Evolutionary conservation across 1,140 invertebrate genomes (phyloP).

Genomic region (Episyrphus balteatus): DNA sequence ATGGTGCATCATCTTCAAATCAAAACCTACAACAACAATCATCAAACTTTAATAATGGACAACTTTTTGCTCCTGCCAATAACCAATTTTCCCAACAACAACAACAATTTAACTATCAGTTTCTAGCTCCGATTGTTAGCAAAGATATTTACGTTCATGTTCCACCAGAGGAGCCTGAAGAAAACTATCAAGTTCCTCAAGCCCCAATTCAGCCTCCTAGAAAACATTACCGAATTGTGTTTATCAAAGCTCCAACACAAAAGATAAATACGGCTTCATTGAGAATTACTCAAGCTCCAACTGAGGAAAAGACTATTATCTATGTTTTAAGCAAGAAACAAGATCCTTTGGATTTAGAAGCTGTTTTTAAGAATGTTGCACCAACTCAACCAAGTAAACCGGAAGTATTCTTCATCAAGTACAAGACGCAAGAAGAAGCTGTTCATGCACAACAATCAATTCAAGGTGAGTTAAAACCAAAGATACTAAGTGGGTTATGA

Average conservation of each 20-base stretch:
- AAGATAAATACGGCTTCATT: conserved; percentile 49
- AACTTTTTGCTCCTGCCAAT: neutral
- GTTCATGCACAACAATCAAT: conserved; percentile 34
- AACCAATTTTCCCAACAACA: conserved; percentile 9
- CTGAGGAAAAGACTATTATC: conserved; percentile 75
- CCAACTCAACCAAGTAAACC: conserved; percentile 57
- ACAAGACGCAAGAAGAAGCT: conserved; percentile 54
- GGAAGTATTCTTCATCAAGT: conserved; percentile 64
- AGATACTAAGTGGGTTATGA: neutral
- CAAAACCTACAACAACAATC: conserved; percentile 1
- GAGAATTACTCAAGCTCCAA: conserved; percentile 47
- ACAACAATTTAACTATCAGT: neutral
- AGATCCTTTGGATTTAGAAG: conserved; percentile 43
- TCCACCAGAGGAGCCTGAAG: conserved; percentile 21
- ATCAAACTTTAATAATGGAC: conserved; percentile 9
- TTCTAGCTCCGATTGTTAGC: conserved; percentile 15
- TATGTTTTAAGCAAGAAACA: conserved; percentile 76
- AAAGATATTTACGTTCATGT: conserved; percentile 35
- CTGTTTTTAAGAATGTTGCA: conserved; percentile 43
- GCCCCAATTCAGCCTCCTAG: conserved; percentile 42
- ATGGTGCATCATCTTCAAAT: neutral
- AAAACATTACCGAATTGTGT: conserved; percentile 78
- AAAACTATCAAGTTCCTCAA: conserved; percentile 12
- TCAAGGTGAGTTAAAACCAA: conserved; percentile 32
- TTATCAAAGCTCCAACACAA: conserved; percentile 69